phyloP scores from a whole-genome alignment of 2,113 vertebrate species.

The Ammospiza nelsoni region DNA sequence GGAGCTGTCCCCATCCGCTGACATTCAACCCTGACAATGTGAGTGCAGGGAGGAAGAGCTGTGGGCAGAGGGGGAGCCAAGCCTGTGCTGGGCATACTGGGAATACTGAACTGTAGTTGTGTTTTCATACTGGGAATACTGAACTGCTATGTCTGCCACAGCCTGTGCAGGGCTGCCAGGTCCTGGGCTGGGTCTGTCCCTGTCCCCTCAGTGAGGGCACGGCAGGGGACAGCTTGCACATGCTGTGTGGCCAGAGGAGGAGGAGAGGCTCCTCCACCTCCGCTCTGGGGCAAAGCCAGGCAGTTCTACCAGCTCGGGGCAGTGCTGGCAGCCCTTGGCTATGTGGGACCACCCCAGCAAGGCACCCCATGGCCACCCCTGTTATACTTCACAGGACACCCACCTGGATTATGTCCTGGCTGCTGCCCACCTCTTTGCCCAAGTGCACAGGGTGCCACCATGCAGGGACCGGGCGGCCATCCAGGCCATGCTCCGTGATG shows the following conservation, averaged over 20 bases:
- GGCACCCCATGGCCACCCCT: background rate
- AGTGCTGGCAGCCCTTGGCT: background rate
- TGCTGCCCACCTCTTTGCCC: conserved; percentile 83
- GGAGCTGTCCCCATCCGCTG: conserved; percentile 81
- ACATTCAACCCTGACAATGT: conserved; percentile 78
- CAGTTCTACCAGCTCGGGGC: background rate
- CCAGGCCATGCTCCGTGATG: conserved; percentile 43
- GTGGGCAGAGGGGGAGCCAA: background rate
- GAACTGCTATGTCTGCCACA: background rate
- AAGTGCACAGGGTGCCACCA: conserved; percentile 72
- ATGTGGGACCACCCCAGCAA: background rate
- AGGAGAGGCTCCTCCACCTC: background rate
- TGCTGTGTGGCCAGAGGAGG: background rate
- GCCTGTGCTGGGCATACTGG: background rate
- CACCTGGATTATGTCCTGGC: conserved; percentile 84
- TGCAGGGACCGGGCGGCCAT: conserved; percentile 24
- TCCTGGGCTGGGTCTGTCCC: background rate
- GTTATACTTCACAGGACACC: conserved; percentile 50
- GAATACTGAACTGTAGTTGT: background rate
- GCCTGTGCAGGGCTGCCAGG: background rate
- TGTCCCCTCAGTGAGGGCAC: background rate
- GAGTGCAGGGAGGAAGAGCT: conserved; percentile 45
- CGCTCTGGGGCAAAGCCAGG: background rate
- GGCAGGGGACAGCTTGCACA: background rate
- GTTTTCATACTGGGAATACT: background rate